Base-by-base conservation (phyloP, 2,888 invertebrate genomes). In the Agrotis ipsilon region DNA sequence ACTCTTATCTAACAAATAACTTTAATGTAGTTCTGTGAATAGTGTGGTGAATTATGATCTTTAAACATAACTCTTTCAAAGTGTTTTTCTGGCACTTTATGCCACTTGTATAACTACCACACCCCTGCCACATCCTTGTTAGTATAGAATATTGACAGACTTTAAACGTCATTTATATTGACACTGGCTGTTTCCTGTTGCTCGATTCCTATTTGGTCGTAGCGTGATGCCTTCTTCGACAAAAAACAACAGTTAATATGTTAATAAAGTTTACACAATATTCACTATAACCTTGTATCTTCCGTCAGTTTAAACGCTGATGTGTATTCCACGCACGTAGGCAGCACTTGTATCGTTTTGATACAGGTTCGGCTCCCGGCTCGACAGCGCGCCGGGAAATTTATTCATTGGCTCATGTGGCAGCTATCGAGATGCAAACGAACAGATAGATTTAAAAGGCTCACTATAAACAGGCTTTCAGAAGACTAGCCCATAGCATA, bases 391-490 rank as follows among this genome's bases (percentile, higher is more conserved):
- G 81, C 61, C 27, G 57, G 75, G 71, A 84, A 88, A 89, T 87
- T 82, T 88, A 89, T 89, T 88, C 86, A 89, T 87, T 86, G 88
- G 80, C 79, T 83, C 81, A 71, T 79, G 83, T 75, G 21, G 62
- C 62, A 54, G 59, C 68, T 59, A 74, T 59, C 71, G 46, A 48
- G 43, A 18, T 43, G 51, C 45, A 32, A 46, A 51, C 14, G 1
- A 19, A 18, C 1, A 48, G 0, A 52, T 1, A 46, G 6, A 0
- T 16, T 1, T 58, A 81, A 49, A 75, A 80, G 46, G 32, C 27
- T 21, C 14, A 51, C 16, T n/a, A 5, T 19, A 1, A 14, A 18
- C 13, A 18, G 1, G 2, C 14, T 27, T 16, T 61, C 7, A 7
- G 7, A 46, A 32, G 6, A 11, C 11, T 5, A 48, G 11, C 4